Base-by-base conservation (phyloP, 2,113 vertebrate genomes). In the Orthonyx spaldingii region DNA sequence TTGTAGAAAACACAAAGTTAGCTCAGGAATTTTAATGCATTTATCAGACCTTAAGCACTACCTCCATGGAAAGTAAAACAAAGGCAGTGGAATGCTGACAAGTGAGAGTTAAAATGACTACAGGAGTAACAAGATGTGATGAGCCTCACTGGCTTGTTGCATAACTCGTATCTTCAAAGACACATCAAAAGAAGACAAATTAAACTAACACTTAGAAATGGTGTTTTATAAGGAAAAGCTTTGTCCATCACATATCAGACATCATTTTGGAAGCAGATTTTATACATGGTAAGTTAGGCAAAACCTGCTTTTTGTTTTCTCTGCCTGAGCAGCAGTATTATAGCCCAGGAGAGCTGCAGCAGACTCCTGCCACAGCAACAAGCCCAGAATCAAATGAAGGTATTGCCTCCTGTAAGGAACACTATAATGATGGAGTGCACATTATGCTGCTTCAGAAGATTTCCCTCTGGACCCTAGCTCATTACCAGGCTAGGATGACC, bases 1-100 rank as follows among this genome's bases (percentile, higher is more conserved):
- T 47, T 74, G 22, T 6, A 87, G 28, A 74, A 90, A 87, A 71
- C 28, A 52, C 18, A 39, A 66, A 32, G 60, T 56, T 71, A 84
- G 26, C 53, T 53, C 10, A 79, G 55, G 24, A 61, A 81, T 63
- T 85, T 87, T 50, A 74, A 86, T 46, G 39, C 19, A 16, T 30
- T 95, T 79, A 52, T 63, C 47, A 82, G 56, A 35, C 9, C 14
- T 39, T 44, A 53, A 17, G 46, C 57, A 76, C 57, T 49, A 88
- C 13, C 26, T 69, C n/a, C 35, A 41, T 7, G 32, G 44, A 88
- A 96, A 82, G 53, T 41, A 68, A 92, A 88, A 88, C 66, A 83
- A 82, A 90, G 68, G 33, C 39, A 92, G 20, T 2, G 13, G 13
- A 37, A 79, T 19, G 41, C 64, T 50, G 23, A 60, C 7, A 78